Evolutionary conservation across 2,888 invertebrate genomes (phyloP), one percentile per base, ranked within the genome.

Genomic region (Oligia strigilis): DNA sequence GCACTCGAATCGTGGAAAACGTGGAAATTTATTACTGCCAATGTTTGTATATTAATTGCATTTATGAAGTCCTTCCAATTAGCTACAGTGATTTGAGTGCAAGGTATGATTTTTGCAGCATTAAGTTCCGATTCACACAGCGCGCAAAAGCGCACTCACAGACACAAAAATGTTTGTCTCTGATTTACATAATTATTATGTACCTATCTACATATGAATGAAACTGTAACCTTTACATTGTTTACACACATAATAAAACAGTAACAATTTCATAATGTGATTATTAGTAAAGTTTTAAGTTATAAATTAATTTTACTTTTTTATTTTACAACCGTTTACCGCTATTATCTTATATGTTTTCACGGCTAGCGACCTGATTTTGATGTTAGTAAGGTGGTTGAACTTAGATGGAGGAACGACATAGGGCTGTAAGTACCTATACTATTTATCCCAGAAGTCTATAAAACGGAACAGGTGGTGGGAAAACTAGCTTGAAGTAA

Each of bases 251-350:
- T 55, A 19, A 9, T 29, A 29, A 29, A 72, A 58, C 14, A 71
- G 11, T 23, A 36, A 71, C 1, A 65, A 64, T 36, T 29, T 14
- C 5, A 55, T 62, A 72, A 65, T 69, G 36, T 71, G 36, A 73
- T 69, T 70, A 80, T 46, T 64, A 78, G 77, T 75, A 77, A 78
- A 77, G 17, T 77, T 77, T 55, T 77, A 76, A 67, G 29, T 52
- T 60, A 60, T 40, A 29, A 36, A 36, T 46, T 13, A 17, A 11
- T 69, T 69, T 58, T 23, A 11, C 1, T 49, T 49, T 69, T 75
- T 62, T 60, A 60, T 75, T 66, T 14, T 19, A n/a, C 19, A 36
- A 17, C 46, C 13, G 2, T 52, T 13, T 70, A 52, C 13, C 1
- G 19, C 19, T 6, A 23, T 13, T 19, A 6, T 1, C 17, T 17